Conservation (phyloP, 2,113 vertebrate genomes). For the Regulus satrapa region DNA sequence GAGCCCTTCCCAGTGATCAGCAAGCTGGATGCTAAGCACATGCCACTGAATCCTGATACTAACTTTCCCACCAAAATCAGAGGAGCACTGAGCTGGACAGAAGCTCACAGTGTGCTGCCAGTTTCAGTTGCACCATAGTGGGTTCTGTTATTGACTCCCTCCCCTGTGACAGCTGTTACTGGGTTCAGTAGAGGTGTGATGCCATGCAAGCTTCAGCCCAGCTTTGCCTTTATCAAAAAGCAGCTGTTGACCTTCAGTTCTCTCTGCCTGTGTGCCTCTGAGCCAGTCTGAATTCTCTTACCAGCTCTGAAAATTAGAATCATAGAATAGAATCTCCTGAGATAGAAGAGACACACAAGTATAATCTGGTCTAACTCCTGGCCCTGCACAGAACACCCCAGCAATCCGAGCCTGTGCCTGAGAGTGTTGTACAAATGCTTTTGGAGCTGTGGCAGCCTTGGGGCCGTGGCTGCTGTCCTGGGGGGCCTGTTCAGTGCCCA, state of each 20-base stretch:
- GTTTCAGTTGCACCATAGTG: background rate
- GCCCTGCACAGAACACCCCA: background rate
- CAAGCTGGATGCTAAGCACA: background rate
- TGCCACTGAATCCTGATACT: background rate
- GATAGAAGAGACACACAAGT: no score
- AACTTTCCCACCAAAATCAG: background rate
- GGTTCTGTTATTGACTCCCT: background rate
- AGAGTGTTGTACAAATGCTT: fast-evolving
- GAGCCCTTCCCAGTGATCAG: background rate
- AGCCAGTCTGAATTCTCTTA: background rate
- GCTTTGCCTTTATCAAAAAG: background rate
- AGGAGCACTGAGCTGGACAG: background rate
- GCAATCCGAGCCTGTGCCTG: background rate
- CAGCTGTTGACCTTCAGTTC: background rate
- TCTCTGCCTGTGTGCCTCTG: background rate
- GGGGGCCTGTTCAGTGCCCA: background rate
- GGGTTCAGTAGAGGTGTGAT: background rate
- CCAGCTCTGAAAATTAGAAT: background rate
- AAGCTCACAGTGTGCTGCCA: background rate
- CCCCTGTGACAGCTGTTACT: fast-evolving
- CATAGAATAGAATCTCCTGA: background rate
- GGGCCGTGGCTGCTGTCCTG: background rate
- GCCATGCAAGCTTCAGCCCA: background rate
- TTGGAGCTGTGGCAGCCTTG: background rate
- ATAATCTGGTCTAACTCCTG: fast-evolving